Evolutionary conservation across 2,113 vertebrate genomes (phyloP), one percentile per base, ranked within the genome.

Genomic region (Sylvia atricapilla): DNA sequence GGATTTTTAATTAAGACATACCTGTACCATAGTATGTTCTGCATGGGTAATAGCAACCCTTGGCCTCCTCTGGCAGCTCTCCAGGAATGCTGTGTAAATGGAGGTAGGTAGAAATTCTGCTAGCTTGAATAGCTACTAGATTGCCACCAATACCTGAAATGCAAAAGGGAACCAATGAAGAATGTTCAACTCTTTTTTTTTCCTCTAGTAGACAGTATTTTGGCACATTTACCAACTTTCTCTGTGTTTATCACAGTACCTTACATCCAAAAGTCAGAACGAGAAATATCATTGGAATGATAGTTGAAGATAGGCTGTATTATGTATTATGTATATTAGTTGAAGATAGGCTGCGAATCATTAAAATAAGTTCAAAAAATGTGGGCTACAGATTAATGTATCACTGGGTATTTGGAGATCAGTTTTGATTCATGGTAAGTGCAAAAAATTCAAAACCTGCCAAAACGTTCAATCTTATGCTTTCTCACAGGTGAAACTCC

Each of bases 91-190:
- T 99, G 19, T 99, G 98, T 80, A 99, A 98, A 94, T 99, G 99
- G 93, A 99, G 98, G 97, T 99, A 98, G 79, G 99, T 99, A 94
- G 99, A 99, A 97, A 99, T 99, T 90, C 99, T 98, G 97, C 99
- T 99, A 79, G 99, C 98, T 97, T 99, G 99, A 92, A 99, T 99
- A 90, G 99, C 99, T 75, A 99, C 99, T 92, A 99, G 97, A 96
- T 99, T 99, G 52, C 99, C 99, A 93, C 99, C 99, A 63, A 99
- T 99, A 94, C 99, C 99, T 99, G 96, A 94, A 96, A 97, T 43
- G 80, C 5, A 89, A 68, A 68, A 52, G 27, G 16, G 21, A 86
- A 70, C 4, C 59, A 84, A 49, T 13, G 5, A 28, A 53, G 84
- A 31, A 50, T 49, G 43, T 80, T 82, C 44, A 76, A 33, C 5